phyloP scores from a whole-genome alignment of 2,797 vertebrate species.

The Syndactyla subalaris region DNA sequence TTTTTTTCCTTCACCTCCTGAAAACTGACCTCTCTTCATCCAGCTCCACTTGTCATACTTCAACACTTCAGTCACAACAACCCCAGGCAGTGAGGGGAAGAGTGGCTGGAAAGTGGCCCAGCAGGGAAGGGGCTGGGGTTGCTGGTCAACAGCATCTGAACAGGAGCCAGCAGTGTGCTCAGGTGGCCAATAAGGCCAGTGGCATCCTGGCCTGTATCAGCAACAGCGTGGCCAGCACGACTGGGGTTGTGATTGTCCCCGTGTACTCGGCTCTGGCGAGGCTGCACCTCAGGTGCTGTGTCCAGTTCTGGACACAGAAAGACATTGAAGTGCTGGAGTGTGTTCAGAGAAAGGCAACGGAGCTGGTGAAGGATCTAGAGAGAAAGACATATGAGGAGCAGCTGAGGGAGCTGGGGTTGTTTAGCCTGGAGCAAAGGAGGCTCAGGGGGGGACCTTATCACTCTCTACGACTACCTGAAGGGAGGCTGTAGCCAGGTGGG shows the following conservation, averaged over 20 bases:
- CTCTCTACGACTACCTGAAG: neutral
- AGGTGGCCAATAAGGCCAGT: neutral
- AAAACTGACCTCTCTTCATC: neutral
- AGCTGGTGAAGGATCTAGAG: neutral
- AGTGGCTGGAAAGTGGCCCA: neutral
- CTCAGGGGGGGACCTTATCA: neutral
- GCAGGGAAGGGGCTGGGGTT: neutral
- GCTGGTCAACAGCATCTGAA: neutral
- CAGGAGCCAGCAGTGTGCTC: neutral
- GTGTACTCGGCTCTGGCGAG: neutral
- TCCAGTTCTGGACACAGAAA: neutral
- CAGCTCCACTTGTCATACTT: neutral
- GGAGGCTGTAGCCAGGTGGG: neutral
- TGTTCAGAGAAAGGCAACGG: neutral
- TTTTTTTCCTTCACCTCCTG: neutral
- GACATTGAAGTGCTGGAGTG: neutral
- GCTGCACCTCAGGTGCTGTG: neutral
- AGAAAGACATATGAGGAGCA: neutral
- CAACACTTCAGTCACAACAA: neutral
- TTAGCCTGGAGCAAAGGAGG: neutral
- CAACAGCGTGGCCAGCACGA: neutral
- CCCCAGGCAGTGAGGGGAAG: accelerated
- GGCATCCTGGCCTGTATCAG: neutral
- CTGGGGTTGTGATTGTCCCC: neutral
- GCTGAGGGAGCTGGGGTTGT: neutral